Percentiles rank a stretch among this genome's conserved stretches.
Evolutionary conservation across 2,113 vertebrate genomes (phyloP).

Genomic region (Neodontobutis hainanensis): DNA sequence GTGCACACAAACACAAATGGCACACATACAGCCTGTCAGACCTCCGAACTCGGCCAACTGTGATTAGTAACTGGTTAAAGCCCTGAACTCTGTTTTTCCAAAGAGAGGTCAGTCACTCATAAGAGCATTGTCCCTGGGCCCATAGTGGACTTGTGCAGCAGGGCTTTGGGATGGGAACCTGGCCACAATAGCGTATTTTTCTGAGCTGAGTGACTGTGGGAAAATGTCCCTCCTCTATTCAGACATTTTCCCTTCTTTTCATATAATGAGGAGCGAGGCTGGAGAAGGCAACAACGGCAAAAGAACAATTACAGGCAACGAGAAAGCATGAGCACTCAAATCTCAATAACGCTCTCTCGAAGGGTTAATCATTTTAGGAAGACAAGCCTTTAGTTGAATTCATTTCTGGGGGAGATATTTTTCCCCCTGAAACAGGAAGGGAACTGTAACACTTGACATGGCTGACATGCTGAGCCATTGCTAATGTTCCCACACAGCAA

Average conservation of each 20-base stretch:
- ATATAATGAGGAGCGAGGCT: slow-evolving; percentile 95
- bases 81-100: slow-evolving; percentile 90
- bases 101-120: slow-evolving; percentile 91
- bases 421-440: slow-evolving; percentile 86
- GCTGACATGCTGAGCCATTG: slow-evolving; percentile 82
- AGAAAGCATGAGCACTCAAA: slow-evolving; percentile 88
- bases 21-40: slow-evolving; percentile 8
- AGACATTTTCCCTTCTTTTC: slow-evolving; percentile 94
- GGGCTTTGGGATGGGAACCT: slow-evolving; percentile 76
- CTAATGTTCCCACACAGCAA: slow-evolving; percentile 94
- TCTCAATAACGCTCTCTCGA: slow-evolving; percentile 92
- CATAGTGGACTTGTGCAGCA: slow-evolving; percentile 73
- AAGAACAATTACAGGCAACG: slow-evolving; percentile 95
- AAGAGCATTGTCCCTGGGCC: slow-evolving; percentile 97
- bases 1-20: neutral
- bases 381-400: slow-evolving; percentile 88
- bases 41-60: slow-evolving; percentile 22
- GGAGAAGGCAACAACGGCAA: slow-evolving; percentile 94
- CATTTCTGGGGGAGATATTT: slow-evolving; percentile 75
- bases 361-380: slow-evolving; percentile 92
- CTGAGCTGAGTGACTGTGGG: slow-evolving; percentile 99
- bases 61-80: slow-evolving; percentile 46
- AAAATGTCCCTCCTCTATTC: slow-evolving; percentile 99
- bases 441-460: slow-evolving; percentile 98
- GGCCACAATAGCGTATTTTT: slow-evolving; percentile 96